Conservation (phyloP, 2,797 vertebrate species). For the Kryptopterus vitreolus region DNA sequence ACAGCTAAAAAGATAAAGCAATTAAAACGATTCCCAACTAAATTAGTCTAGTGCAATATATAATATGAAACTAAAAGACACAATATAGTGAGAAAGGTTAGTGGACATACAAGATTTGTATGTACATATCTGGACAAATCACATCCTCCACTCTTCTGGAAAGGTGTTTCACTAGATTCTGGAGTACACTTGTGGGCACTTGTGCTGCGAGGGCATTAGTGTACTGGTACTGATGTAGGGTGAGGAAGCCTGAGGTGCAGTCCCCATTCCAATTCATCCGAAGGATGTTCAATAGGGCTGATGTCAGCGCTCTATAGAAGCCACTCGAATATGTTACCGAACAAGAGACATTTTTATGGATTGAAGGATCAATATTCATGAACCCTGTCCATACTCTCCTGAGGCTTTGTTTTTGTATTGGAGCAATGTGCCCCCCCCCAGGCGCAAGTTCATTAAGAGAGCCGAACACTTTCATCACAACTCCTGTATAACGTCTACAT, state of each 20-base stretch:
- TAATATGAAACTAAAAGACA: neutral
- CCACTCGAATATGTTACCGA: neutral
- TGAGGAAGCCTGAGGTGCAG: too few relatives aligned
- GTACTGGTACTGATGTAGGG: too few relatives aligned
- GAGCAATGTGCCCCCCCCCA: conserved; percentile 19
- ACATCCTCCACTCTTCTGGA: too few relatives aligned
- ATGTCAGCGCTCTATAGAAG: too few relatives aligned
- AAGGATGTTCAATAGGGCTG: too few relatives aligned
- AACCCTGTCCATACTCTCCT: neutral
- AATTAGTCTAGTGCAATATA: neutral
- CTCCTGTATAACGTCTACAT: conserved; percentile 27
- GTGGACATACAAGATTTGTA: too few relatives aligned
- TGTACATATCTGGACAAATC: too few relatives aligned
- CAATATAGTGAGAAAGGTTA: too few relatives aligned
- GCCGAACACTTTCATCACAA: conserved; percentile 22
- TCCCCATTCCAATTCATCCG: too few relatives aligned
- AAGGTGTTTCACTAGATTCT: too few relatives aligned
- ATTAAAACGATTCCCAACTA: neutral
- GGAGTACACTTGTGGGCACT: too few relatives aligned
- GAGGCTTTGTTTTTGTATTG: neutral
- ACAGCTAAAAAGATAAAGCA: neutral
- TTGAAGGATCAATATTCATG: neutral
- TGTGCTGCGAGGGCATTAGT: too few relatives aligned
- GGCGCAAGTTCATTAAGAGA: conserved; percentile 26
- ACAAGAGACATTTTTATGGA: neutral